phyloP scores from a whole-genome alignment of 2,797 vertebrate genomes.

The Meriones psammophilus region DNA sequence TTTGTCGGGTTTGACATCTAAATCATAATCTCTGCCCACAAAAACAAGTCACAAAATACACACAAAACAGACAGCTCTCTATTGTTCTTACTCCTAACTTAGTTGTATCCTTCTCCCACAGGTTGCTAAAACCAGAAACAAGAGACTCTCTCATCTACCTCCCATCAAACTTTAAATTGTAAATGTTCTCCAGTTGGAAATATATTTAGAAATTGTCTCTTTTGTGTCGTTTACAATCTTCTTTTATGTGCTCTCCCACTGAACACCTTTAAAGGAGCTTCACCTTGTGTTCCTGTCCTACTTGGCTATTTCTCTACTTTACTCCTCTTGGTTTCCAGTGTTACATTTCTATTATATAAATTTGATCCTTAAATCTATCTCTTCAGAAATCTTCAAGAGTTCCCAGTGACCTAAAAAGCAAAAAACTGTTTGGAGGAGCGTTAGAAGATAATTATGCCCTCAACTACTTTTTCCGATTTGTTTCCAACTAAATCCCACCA shows the following conservation, averaged over 20 bases:
- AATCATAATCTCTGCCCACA: conserved; percentile 53
- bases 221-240: not conserved
- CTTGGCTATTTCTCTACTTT: not conserved
- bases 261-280: conserved; percentile 1
- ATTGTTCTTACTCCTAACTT: conserved; percentile 45
- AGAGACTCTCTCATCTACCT: conserved; percentile 9
- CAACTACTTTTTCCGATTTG: conserved; percentile 34
- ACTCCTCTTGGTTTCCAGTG: not conserved
- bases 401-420: conserved; percentile 7
- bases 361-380: conserved; percentile 30
- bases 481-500: not conserved
- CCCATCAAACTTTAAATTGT: conserved; percentile 41
- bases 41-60: conserved; percentile 44
- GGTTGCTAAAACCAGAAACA: conserved; percentile 51
- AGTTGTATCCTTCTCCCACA: not conserved
- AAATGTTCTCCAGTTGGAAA: conserved; percentile 53
- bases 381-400: conserved; percentile 41
- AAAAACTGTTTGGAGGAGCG: conserved; percentile 6
- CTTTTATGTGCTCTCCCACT: conserved; percentile 2
- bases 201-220: conserved; percentile 43
- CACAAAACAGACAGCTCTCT: conserved; percentile 10
- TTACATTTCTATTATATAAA: conserved; percentile 4
- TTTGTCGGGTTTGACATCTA: conserved; percentile 60
- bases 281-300: not conserved
- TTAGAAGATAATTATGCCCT: conserved; percentile 24